Conservation (phyloP, 2,797 vertebrate genomes). For the Cirrhinus mrigala region DNA sequence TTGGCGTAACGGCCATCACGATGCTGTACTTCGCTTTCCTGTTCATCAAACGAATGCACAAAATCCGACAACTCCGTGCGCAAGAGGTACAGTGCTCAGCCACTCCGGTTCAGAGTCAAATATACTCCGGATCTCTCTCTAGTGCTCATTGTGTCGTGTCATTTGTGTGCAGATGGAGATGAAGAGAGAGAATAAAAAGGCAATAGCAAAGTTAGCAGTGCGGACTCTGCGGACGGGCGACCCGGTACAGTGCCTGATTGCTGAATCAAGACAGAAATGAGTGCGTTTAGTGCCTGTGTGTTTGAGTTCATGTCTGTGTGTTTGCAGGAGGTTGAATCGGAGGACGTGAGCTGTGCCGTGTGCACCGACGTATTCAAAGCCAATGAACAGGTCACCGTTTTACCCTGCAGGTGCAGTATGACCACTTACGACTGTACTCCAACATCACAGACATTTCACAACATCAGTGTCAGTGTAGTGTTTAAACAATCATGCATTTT, state of each 20-base stretch:
- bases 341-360: conserved; percentile 87
- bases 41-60: conserved; percentile 84
- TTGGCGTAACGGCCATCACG: conserved; percentile 88
- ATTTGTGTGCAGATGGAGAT: conserved; percentile 77
- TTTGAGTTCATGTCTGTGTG: conserved; percentile 7
- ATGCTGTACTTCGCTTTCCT: conserved; percentile 91
- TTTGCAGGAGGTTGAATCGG: conserved; percentile 81
- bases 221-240: conserved; percentile 87
- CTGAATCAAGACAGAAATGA: background rate
- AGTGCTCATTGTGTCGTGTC: background rate
- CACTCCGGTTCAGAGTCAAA: conserved; percentile 3
- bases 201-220: conserved; percentile 83
- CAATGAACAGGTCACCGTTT: conserved; percentile 88
- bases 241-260: conserved; percentile 72
- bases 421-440: background rate
- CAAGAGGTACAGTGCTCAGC: conserved; percentile 52
- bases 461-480: background rate
- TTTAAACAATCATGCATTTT: background rate
- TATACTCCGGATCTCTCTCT: background rate
- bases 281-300: background rate
- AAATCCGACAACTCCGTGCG: conserved; percentile 76
- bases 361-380: conserved; percentile 90
- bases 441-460: background rate
- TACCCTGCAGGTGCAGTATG: conserved; percentile 87
- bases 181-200: conserved; percentile 87